Evolutionary conservation across 2,113 vertebrate genomes (phyloP), one percentile per base, ranked within the genome.

Genomic region (Myotis brandtii): DNA sequence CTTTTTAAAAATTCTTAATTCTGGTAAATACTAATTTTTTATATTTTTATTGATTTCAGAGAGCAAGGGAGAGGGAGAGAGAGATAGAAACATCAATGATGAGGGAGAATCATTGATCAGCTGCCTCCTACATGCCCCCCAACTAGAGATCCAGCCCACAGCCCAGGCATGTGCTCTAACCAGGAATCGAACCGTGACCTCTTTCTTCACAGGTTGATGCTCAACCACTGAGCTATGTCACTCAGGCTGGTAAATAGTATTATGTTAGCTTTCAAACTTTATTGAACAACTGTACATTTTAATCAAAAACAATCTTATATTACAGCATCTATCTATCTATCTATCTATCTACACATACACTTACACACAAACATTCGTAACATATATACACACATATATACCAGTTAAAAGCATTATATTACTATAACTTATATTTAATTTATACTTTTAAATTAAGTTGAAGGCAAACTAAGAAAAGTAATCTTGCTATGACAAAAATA

Each of bases 261-360:
- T 89, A 72, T 88, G 17, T 30, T 91, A 50, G 34, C 14, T 87
- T 95, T 87, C 62, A 91, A 62, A 93, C 3, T 34, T 73, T 84
- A 72, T 73, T 92, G 90, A 82, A 72, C 43, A 77, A 0, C 16
- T 92, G 37, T 50, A 76, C 7, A 6, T 86, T 66, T 40, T 48
- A 92, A 76, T 75, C 8, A 76, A 87, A 76, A 46, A 64, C 52
- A 79, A 11, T 76, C 11, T 34, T 67, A 82, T 10, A 72, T 72
- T 79, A 56, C 1, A 7, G 0, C 13, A 76, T 75, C 43, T 48
- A 30, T 75, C 72, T 75, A 46, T 56, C 72, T 75, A 46, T 56
- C 50, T 37, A 32, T 9, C 50, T 46, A 43, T 75, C 30, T 54
- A 50, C 14, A 64, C 10, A 14, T 5, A n/a, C 23, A 80, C n/a